Evolutionary conservation across 2,113 vertebrate species (phyloP).

Genomic region (Petroica traversi): DNA sequence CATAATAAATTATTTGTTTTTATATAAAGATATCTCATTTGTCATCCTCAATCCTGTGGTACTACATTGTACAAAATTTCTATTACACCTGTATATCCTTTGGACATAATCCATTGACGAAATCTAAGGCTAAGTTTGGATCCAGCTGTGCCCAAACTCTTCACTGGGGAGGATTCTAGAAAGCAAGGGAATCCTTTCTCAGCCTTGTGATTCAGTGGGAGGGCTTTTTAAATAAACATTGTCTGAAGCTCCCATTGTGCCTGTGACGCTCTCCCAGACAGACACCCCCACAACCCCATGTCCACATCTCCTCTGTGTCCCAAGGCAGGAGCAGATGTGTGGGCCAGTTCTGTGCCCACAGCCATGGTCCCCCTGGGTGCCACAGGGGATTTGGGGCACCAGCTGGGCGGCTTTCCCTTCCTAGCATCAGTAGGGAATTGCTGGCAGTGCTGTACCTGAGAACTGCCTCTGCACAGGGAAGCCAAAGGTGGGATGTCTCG

Average conservation of each 20-base stretch:
- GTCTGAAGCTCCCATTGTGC: neutral
- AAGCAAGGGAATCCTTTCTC: neutral
- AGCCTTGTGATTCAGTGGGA: neutral
- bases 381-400: too few relatives aligned
- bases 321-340: fast-evolving
- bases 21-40: neutral
- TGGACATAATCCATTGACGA: neutral
- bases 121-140: neutral
- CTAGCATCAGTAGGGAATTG: fast-evolving
- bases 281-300: too few relatives aligned
- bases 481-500: neutral
- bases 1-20: neutral
- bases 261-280: neutral
- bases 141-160: neutral
- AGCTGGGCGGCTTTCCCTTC: fast-evolving
- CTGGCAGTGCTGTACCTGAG: neutral
- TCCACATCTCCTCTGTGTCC: too few relatives aligned
- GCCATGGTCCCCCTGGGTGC: neutral
- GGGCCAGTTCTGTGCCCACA: neutral
- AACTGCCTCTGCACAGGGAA: neutral
- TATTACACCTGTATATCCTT: neutral
- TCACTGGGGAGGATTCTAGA: neutral
- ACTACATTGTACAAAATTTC: neutral
- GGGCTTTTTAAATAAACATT: neutral
- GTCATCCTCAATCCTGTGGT: neutral